These are phyloP conservation scores for Eublepharis macularius DNA, from an alignment of 2,113 vertebrate species.

Conservation along the genomic window DNA sequence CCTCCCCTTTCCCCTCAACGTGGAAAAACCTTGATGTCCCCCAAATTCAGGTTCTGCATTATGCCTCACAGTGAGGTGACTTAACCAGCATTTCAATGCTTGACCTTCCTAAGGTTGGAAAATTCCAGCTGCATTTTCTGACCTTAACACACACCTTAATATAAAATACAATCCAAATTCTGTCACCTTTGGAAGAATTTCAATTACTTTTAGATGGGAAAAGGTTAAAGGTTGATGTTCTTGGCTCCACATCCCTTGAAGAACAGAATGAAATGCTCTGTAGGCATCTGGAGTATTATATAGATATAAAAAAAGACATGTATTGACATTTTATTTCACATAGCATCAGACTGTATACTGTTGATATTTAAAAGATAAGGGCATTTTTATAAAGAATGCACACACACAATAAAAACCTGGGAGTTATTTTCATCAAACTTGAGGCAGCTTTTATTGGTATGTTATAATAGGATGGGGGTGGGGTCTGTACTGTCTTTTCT, in stretches of 20 bases:
- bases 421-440: neutral
- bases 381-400: neutral
- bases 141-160: constrained; percentile 62
- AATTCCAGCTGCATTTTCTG: constrained; percentile 49
- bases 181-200: constrained; percentile 68
- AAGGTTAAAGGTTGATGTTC: constrained; percentile 56
- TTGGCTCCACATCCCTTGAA: constrained; percentile 12
- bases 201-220: constrained; percentile 60
- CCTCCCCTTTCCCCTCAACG: neutral
- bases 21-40: neutral
- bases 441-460: neutral
- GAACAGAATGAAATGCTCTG: constrained; percentile 4
- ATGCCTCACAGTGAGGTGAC: neutral
- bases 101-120: constrained; percentile 30
- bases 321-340: neutral
- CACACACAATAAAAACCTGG: neutral
- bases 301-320: neutral
- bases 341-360: neutral
- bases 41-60: neutral
- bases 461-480: neutral
- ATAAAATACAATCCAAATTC: constrained; percentile 66
- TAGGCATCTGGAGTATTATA: neutral
- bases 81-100: constrained; percentile 7
- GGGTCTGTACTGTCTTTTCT: neutral
- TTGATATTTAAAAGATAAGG: constrained; percentile 7